Base-by-base conservation (phyloP, 2,113 vertebrate genomes). In the Actinemys pallida region DNA sequence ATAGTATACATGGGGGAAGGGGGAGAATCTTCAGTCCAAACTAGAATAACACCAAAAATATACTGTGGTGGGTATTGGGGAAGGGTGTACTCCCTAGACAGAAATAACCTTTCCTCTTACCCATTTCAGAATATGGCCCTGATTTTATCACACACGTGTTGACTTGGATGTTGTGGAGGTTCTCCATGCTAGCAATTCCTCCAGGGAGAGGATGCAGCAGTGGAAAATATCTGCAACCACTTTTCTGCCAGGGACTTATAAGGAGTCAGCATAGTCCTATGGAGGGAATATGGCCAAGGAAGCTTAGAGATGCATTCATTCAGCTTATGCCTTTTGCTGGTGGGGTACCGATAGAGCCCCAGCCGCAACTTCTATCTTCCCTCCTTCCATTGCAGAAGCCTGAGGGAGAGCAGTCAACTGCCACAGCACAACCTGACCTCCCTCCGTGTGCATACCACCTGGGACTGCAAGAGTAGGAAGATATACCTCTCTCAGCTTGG, bases 261-360 rank as follows among this genome's bases (percentile, higher is more conserved):
- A 29, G 59, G 11, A 62, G 12, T 14, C 59, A 62, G 59, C 29
- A 62, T 11, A 31, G 59, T 31, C 29, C 12, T 31, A 14, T 83
- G 6, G 54, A 90, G 90, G 54, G 19, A 65, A 91, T 85, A 42
- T 91, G 89, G 54, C 80, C 83, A 94, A 76, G 22, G 35, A 62
- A 91, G 39, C 50, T 29, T 16, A 81, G 81, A 89, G 93, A 54
- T 47, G 8, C 31, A 88, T 31, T 59, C 49, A 50, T 87, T 83
- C 57, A 54, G 27, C 81, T 83, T 29, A 19, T 1, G 0, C 31
- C 84, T 39, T 31, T 69, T 50, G 27, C 22, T 81, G 52, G 54
- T 84, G 78, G 10, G 84, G 22, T 80, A 92, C 72, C 14, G 65
- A 5, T 57, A 2, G 31, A 50, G 29, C 53, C 53, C 22, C 57